These are phyloP conservation scores for Gymnocephalus cernua DNA, from an alignment of 2,113 vertebrate genomes.

Conservation along the genomic window DNA sequence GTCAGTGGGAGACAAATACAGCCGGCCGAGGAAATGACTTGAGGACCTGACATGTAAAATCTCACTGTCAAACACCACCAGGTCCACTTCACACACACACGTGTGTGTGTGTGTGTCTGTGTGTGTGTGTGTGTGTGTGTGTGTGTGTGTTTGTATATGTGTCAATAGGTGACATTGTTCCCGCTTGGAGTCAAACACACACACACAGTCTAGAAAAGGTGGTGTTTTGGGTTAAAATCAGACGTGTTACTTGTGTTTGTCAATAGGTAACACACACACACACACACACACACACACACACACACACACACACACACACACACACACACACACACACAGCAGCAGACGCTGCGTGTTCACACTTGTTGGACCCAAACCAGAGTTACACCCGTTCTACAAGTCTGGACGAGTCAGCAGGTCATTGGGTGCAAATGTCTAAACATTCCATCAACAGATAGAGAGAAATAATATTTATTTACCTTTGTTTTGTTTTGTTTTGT, in stretches of 20 bases:
- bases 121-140: conserved; percentile 19
- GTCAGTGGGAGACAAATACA: conserved; percentile 46
- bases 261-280: too few species aligned
- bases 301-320: too few species aligned
- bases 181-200: too few species aligned
- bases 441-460: neutral
- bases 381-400: conserved; percentile 7
- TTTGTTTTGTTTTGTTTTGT: too few species aligned
- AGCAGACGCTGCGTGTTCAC: neutral
- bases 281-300: too few species aligned
- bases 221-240: too few species aligned
- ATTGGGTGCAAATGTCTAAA: neutral
- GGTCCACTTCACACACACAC: conserved; percentile 45
- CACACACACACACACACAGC: neutral
- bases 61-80: conserved; percentile 75
- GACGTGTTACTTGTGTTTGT: too few species aligned
- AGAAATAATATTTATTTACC: too few species aligned
- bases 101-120: conserved; percentile 27
- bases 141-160: conserved; percentile 11
- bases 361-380: neutral
- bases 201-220: too few species aligned
- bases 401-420: neutral
- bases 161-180: too few species aligned
- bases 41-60: conserved; percentile 68
- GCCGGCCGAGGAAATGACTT: conserved; percentile 49